Conservation (phyloP, 2,888 invertebrate genomes). For the Andricus curvator region DNA sequence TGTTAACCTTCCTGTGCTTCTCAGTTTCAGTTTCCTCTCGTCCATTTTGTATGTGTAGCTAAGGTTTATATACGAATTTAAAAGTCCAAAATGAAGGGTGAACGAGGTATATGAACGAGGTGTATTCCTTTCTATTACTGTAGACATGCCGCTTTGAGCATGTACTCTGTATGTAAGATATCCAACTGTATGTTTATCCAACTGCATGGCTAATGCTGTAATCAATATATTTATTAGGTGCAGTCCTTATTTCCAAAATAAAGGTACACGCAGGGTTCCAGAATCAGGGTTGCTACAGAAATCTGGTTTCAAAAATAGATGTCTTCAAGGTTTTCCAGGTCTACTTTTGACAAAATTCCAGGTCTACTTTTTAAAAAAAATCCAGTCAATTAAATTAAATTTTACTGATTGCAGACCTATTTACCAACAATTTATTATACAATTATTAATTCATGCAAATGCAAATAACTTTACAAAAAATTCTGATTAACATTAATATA, state of each 20-base stretch:
- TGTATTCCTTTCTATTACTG: conserved; percentile 89
- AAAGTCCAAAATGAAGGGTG: conserved; percentile 89
- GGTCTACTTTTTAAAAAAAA: too few relatives aligned
- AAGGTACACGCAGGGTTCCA: neutral
- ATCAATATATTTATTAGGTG: conserved; percentile 55
- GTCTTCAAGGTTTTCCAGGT: too few relatives aligned
- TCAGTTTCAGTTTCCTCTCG: conserved; percentile 88
- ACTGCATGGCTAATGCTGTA: conserved; percentile 89
- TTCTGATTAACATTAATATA: too few relatives aligned
- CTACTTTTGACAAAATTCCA: too few relatives aligned
- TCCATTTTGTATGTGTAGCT: conserved; percentile 90
- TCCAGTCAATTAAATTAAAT: too few relatives aligned
- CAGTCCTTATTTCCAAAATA: conserved; percentile 5
- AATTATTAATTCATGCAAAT: too few relatives aligned
- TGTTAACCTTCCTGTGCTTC: conserved; percentile 63
- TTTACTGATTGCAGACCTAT: too few relatives aligned
- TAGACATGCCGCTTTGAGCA: conserved; percentile 84
- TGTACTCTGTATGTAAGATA: conserved; percentile 91
- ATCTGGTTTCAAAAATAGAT: too few relatives aligned
- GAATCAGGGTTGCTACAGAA: too few relatives aligned
- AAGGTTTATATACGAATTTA: conserved; percentile 87
- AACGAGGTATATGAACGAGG: conserved; percentile 68
- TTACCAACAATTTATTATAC: too few relatives aligned
- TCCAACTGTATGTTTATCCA: conserved; percentile 93
- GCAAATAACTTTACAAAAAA: too few relatives aligned